Evolutionary conservation across 2,113 vertebrate genomes (phyloP).

Genomic region (Dipodomys merriami): DNA sequence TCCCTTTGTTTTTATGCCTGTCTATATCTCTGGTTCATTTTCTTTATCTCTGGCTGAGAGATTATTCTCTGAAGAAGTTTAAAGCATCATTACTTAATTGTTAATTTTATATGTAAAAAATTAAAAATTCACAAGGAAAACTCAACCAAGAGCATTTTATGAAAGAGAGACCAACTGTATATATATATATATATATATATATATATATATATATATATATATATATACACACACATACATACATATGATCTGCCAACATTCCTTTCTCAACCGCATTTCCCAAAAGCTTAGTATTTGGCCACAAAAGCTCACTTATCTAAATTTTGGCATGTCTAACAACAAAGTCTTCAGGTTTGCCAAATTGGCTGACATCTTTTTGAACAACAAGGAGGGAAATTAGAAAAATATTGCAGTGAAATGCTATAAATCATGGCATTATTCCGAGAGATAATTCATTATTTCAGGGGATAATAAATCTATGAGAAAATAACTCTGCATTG

Average conservation of each 20-base stretch:
- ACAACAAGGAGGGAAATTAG: slow-evolving; percentile 41
- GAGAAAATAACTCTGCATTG: slow-evolving; percentile 40
- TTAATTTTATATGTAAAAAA: background rate
- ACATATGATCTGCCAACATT: slow-evolving; percentile 53
- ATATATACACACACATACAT: no score
- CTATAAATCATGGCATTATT: slow-evolving; percentile 43
- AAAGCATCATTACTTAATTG: background rate
- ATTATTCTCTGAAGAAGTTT: background rate
- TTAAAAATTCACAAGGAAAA: background rate
- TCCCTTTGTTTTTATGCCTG: background rate
- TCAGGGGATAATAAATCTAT: slow-evolving; percentile 1
- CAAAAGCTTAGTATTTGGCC: slow-evolving; percentile 53
- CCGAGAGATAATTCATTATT: background rate
- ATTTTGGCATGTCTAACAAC: slow-evolving; percentile 25
- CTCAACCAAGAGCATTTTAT: background rate
- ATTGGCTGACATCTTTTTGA: slow-evolving; percentile 51
- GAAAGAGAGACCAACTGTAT: background rate
- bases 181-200: no score
- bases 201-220: no score
- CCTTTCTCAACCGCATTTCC: slow-evolving; percentile 34
- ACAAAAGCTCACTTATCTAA: slow-evolving; percentile 29
- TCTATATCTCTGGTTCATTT: background rate
- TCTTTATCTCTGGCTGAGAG: background rate
- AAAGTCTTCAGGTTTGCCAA: slow-evolving; percentile 28
- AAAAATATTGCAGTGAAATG: slow-evolving; percentile 22